Evolutionary conservation across 2,113 vertebrate species (phyloP).

Genomic region (Pteruthius melanotis): DNA sequence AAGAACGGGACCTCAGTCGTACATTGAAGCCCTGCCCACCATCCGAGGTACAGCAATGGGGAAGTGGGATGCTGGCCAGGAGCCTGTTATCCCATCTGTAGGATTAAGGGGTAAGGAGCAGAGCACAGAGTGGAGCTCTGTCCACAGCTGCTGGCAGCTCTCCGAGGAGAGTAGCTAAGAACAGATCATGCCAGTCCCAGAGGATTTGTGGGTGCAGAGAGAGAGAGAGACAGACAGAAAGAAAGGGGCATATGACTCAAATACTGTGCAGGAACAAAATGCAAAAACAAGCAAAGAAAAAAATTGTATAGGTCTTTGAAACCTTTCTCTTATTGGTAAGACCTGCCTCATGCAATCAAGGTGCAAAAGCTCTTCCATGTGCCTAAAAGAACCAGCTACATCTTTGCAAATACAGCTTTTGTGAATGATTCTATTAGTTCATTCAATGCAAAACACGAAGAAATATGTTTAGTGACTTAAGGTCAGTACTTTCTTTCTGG

Average conservation of each 20-base stretch:
- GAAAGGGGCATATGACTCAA: not conserved
- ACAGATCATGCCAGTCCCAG: not conserved
- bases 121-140: not conserved
- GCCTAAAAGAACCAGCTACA: not conserved
- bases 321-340: not conserved
- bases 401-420: not conserved
- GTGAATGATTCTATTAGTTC: not conserved
- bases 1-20: conserved; percentile 86
- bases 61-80: not conserved
- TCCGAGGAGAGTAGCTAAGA: not conserved
- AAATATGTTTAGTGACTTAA: not conserved
- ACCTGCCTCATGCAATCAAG: rapidly evolving
- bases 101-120: not conserved
- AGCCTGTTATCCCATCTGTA: not conserved
- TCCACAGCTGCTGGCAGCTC: not conserved
- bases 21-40: conserved; percentile 81
- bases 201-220: not conserved
- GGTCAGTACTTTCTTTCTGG: not conserved
- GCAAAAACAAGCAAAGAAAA: not conserved
- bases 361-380: not conserved
- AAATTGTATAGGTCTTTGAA: not conserved
- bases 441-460: not conserved
- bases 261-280: not conserved
- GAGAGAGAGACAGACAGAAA: not conserved
- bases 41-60: conserved; percentile 78